Conservation (phyloP, 2,113 vertebrate genomes). For the Chloropsis hardwickii region DNA sequence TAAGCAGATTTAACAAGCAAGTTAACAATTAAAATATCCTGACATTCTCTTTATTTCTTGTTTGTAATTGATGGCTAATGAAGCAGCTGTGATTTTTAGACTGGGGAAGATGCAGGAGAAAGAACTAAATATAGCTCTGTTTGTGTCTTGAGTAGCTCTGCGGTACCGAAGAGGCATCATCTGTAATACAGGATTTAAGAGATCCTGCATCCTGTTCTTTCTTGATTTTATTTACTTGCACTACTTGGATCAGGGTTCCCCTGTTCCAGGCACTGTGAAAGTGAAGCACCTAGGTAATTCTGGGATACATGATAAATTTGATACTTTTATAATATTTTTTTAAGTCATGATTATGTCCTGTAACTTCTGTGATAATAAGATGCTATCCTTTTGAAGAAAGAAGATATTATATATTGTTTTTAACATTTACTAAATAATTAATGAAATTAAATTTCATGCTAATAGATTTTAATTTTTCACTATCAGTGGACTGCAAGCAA, state of each 20-base stretch:
- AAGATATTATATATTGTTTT: neutral
- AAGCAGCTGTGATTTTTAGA: neutral
- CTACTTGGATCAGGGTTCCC: neutral
- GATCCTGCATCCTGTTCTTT: neutral
- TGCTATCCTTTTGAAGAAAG: neutral
- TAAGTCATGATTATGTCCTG: neutral
- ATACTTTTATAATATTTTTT: neutral
- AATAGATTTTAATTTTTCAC: conserved; percentile 27
- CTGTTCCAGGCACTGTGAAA: neutral
- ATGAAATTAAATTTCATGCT: conserved; percentile 41
- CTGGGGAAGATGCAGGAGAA: neutral
- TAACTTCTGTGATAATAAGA: neutral
- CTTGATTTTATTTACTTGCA: neutral
- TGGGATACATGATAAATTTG: neutral
- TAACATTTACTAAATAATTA: conserved; percentile 3
- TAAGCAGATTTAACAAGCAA: neutral
- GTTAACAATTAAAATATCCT: neutral
- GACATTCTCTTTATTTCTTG: neutral
- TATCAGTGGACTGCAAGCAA: neutral
- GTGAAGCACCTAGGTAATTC: neutral
- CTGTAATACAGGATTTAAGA: neutral
- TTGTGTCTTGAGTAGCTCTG: neutral
- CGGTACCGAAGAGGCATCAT: neutral
- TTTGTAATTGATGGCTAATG: neutral
- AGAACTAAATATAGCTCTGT: neutral